phyloP scores from a whole-genome alignment of 2,113 vertebrate genomes.

The Nansenia antarctica region DNA sequence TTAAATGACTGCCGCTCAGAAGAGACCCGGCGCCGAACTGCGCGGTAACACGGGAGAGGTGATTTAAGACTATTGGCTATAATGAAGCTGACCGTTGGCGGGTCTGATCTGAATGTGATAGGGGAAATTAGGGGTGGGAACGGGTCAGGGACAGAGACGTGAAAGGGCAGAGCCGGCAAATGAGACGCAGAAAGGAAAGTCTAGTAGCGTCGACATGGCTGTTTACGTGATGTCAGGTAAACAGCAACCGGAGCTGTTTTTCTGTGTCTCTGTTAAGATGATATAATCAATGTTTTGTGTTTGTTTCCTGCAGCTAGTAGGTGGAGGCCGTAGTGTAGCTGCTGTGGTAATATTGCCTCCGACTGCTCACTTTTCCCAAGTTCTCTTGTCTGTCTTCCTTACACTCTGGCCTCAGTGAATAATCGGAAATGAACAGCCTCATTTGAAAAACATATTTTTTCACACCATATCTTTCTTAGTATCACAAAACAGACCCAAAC shows the following conservation, averaged over 20 bases:
- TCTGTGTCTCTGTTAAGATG: conserved; percentile 67
- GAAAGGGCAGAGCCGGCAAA: conserved; percentile 61
- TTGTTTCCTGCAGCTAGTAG: conserved; percentile 60
- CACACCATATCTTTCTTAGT: conserved; percentile 1
- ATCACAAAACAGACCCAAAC: conserved; percentile 4
- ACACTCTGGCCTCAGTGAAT: conserved; percentile 35
- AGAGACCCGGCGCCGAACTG: conserved; percentile 70
- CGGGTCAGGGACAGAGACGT: conserved; percentile 67
- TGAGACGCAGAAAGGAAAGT: conserved; percentile 69
- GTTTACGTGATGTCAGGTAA: conserved; percentile 75
- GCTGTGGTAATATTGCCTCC: conserved; percentile 53
- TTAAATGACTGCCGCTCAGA: conserved; percentile 79
- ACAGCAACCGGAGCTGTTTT: conserved; percentile 61
- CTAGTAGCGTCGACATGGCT: conserved; percentile 52
- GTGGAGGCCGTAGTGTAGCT: conserved; percentile 41
- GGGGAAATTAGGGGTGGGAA: conserved; percentile 76
- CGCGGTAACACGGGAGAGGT: conserved; percentile 72
- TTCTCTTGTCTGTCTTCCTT: conserved; percentile 41
- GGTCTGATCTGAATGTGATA: conserved; percentile 80
- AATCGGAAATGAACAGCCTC: conserved; percentile 12
- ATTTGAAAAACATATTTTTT: conserved; percentile 16
- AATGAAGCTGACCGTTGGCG: conserved; percentile 79
- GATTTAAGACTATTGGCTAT: conserved; percentile 82
- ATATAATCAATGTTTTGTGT: conserved; percentile 77
- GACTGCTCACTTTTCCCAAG: conserved; percentile 61